These are phyloP conservation scores for Druon quercuslanigerum DNA, from an alignment of 1,140 invertebrate species.

Conservation along the genomic window DNA sequence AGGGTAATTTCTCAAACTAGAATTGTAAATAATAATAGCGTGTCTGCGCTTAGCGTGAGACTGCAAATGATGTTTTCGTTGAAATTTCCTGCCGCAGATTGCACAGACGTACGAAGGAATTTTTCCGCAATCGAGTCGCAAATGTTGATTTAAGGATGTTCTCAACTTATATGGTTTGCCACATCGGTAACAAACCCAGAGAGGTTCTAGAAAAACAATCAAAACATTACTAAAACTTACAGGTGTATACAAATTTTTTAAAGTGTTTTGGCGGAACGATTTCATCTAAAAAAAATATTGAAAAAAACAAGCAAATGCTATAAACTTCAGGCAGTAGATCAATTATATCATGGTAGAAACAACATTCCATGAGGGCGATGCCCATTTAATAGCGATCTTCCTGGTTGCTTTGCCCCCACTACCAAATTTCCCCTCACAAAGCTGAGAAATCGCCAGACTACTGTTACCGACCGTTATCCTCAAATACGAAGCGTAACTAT, in stretches of 20 bases:
- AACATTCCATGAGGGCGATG: no score
- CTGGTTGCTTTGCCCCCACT: no score
- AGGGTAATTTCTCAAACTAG: background rate
- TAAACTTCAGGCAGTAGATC: no score
- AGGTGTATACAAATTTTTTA: background rate
- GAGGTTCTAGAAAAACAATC: background rate
- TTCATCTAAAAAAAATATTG: background rate
- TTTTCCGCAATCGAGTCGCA: constrained; percentile 19
- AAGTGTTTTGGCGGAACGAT: background rate
- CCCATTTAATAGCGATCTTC: no score
- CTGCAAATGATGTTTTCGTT: constrained; percentile 22
- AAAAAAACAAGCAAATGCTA: no score
- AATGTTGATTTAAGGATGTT: constrained; percentile 12
- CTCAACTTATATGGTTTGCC: background rate
- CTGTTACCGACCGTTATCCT: no score
- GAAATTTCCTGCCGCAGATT: constrained; percentile 12
- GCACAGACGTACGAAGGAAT: constrained; percentile 8
- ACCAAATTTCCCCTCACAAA: no score
- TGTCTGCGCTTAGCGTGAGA: constrained; percentile 21
- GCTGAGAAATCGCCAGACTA: no score
- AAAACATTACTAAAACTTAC: background rate
- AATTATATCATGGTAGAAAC: no score
- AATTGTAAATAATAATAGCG: constrained; percentile 4
- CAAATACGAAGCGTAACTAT: no score
- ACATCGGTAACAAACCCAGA: constrained; percentile 7